Evolutionary conservation across 1,140 invertebrate species (phyloP), one percentile per base, ranked within the genome.

Genomic region (Musca domestica): DNA sequence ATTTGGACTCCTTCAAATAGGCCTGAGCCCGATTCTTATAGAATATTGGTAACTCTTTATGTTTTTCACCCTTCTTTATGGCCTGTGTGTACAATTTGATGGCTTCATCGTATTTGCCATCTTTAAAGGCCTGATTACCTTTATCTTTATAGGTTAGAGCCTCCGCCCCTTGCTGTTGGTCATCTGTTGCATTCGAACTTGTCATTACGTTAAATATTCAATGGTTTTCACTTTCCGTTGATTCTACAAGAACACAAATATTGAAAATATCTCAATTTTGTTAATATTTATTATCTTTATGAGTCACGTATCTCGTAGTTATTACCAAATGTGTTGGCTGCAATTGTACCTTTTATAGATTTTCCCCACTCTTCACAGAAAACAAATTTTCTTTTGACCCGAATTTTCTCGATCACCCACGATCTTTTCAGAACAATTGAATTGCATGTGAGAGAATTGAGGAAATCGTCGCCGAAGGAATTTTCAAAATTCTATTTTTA

Each of bases 11-110:
- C 78, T 98, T 98, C 0, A 98, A 84, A 83, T 95, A 90, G 6
- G 90, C 93, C 4, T 96, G 95, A 5, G 96, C 95, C 67, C 95
- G 87, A 83, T 99, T 99, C 84, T 98, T 98, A 56, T 92, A 89
- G 71, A 93, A 91, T 20, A 92, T 84, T 20, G 91, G 87, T 71
- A 90, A 85, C 30, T 95, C 89, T 66, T 86, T 84, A 54, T 87
- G 69, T 91, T 89, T 75, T 54, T 88, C 87, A 1, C 87, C 84
- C 15, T 89, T 70, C 68, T 89, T 87, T 19, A 95, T 86, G 3
- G 92, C 92, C 75, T 87, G 87, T 10, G 89, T 90, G 76, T 98
- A 99, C 68, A 85, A 86, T 27, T 84, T 83, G 47, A 96, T 80
- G n/a, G 96, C 95, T 70, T 91, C 87, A 34, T 90, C 85, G 83